These are phyloP conservation scores for Myathropa florea DNA, from an alignment of 2,888 invertebrate genomes.

Conservation along the genomic window DNA sequence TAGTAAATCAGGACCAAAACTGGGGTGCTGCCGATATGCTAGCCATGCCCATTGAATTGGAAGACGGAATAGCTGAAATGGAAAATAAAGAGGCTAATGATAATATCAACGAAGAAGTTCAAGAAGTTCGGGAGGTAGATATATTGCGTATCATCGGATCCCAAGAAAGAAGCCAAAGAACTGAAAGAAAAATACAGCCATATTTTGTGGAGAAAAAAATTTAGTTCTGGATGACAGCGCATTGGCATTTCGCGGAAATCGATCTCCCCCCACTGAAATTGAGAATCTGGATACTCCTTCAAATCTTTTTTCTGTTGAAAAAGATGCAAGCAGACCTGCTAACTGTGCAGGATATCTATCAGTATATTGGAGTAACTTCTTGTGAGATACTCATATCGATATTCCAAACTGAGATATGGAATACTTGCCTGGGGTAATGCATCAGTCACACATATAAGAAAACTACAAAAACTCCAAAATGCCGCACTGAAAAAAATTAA, in stretches of 20 bases:
- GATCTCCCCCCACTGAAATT: not conserved
- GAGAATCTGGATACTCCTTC: not conserved
- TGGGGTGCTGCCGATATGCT: not conserved
- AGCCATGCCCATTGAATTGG: constrained; percentile 1
- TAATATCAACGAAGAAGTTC: not conserved
- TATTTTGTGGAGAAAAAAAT: not conserved
- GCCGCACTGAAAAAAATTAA: no score
- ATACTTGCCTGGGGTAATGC: no score
- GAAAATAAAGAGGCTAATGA: not conserved
- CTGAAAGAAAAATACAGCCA: not conserved
- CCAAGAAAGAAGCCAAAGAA: constrained; percentile 1
- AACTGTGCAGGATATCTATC: not conserved
- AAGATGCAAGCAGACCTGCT: not conserved
- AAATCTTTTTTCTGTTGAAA: not conserved
- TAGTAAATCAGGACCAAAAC: not conserved
- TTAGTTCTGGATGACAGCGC: not conserved
- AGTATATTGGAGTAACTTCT: constrained; percentile 20
- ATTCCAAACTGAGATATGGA: no score
- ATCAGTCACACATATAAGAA: no score
- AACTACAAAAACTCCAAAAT: no score
- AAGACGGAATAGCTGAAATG: not conserved
- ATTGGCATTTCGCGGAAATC: not conserved
- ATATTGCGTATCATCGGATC: not conserved
- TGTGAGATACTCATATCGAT: no score
- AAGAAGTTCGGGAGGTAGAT: not conserved